These are phyloP conservation scores for Drosophila tripunctata DNA, from an alignment of 2,888 invertebrate species.

Conservation along the genomic window DNA sequence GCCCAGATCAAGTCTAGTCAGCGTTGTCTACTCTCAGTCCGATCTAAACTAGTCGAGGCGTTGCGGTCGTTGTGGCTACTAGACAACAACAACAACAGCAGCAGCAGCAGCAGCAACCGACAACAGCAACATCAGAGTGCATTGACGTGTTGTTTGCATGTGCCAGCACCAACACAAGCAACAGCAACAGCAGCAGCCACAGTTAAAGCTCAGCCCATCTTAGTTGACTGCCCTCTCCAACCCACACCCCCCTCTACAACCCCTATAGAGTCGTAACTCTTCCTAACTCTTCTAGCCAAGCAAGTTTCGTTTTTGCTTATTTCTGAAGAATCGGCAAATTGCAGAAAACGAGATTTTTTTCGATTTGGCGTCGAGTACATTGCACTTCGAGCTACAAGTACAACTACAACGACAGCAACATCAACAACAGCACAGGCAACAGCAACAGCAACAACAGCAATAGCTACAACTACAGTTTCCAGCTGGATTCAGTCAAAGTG, in stretches of 20 bases:
- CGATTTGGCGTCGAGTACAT: constrained; percentile 66
- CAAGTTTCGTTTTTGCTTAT: constrained; percentile 60
- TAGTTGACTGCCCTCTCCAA: constrained; percentile 17
- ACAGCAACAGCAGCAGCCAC: constrained; percentile 7
- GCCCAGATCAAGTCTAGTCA: constrained; percentile 68
- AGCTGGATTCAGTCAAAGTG: constrained; percentile 42
- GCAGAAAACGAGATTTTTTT: constrained; percentile 74
- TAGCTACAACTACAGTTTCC: constrained; percentile 35
- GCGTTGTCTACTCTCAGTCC: constrained; percentile 66
- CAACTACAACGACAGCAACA: constrained; percentile 7
- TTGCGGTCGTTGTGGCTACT: constrained; percentile 61
- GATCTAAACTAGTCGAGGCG: constrained; percentile 78
- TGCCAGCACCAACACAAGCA: constrained; percentile 32
- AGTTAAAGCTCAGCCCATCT: constrained; percentile 55
- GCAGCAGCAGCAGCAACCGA: constrained; percentile 4
- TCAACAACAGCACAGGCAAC: neutral
- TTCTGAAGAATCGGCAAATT: constrained; percentile 75
- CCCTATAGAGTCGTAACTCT: constrained; percentile 4
- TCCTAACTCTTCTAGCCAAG: constrained; percentile 52
- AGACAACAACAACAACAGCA: constrained; percentile 30
- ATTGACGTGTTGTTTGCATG: constrained; percentile 77
- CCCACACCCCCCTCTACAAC: neutral
- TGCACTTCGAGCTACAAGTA: constrained; percentile 59
- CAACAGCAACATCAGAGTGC: constrained; percentile 57
- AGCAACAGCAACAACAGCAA: constrained; percentile 1